Evolutionary conservation across 2,113 vertebrate genomes (phyloP), one percentile per base, ranked within the genome.

Genomic region (Physeter macrocephalus): DNA sequence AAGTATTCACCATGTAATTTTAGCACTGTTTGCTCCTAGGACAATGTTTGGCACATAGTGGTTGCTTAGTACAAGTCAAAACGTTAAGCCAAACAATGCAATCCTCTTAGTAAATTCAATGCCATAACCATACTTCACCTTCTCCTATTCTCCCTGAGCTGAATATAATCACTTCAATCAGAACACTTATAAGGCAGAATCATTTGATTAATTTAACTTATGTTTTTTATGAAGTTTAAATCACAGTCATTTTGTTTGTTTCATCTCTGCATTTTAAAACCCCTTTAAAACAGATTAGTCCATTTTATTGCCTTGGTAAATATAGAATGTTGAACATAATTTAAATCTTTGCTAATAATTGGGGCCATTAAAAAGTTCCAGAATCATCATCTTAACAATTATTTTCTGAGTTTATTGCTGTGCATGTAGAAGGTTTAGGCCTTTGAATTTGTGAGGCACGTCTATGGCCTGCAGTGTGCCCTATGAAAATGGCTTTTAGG

Each of bases 261-360:
- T 94, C 69, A 96, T 66, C 46, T 92, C 43, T 92, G 77, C 52
- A 95, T 95, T 96, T 88, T 88, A 88, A 96, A 93, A 81, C 4
- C 64, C 25, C 52, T 92, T 96, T 96, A 93, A 92, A 94, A 88
- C 77, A 97, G 84, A 97, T 92, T 84, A 95, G 71, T 75, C 29
- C n/a, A 90, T 34, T 96, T 96, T 77, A 96, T 95, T 95, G 59
- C 59, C 81, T 96, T 96, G 64, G 97, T 94, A 94, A 93, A 97
- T 96, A 97, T 82, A 95, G 94, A 93, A 88, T 82, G 71, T 39
- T 94, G 75, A 90, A 90, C 94, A 94, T 92, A 92, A 90, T 96
- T 98, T 97, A 97, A 95, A 94, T 95, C 66, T 96, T 84, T 95
- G 82, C 90, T 94, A 96, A 98, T 97, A 88, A 96, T 49, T 84